Evolutionary conservation across 2,797 vertebrate genomes (phyloP).

Genomic region (Myotis planiceps): DNA sequence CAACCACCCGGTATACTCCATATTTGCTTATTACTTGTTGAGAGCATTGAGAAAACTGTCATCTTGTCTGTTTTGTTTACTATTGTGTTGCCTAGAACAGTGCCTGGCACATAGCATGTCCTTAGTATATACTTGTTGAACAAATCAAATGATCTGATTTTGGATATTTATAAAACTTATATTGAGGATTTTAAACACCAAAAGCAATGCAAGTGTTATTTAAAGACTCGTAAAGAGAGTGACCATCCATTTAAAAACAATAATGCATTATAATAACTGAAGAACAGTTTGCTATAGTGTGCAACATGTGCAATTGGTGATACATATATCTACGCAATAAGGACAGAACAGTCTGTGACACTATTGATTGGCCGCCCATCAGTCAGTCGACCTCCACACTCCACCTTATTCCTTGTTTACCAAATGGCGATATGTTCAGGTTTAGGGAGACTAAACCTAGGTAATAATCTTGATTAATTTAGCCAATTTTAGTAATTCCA

Average conservation of each 20-base stretch:
- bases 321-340: background rate
- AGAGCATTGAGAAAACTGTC: background rate
- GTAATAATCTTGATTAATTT: background rate
- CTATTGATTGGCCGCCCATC: background rate
- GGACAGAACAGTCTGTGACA: background rate
- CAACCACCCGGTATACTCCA: background rate
- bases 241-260: background rate
- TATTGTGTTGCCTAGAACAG: background rate
- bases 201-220: background rate
- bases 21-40: background rate
- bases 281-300: background rate
- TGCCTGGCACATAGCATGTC: background rate
- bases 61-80: background rate
- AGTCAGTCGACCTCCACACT: background rate
- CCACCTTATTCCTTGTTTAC: background rate
- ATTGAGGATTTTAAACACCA: background rate
- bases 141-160: constrained; percentile 3
- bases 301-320: background rate
- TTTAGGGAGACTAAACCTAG: background rate
- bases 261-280: background rate
- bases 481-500: background rate
- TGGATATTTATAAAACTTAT: background rate
- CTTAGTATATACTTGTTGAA: background rate
- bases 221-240: background rate
- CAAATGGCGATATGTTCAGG: background rate